Base-by-base conservation (phyloP, 2,113 vertebrate genomes). In the Tapirus terrestris region DNA sequence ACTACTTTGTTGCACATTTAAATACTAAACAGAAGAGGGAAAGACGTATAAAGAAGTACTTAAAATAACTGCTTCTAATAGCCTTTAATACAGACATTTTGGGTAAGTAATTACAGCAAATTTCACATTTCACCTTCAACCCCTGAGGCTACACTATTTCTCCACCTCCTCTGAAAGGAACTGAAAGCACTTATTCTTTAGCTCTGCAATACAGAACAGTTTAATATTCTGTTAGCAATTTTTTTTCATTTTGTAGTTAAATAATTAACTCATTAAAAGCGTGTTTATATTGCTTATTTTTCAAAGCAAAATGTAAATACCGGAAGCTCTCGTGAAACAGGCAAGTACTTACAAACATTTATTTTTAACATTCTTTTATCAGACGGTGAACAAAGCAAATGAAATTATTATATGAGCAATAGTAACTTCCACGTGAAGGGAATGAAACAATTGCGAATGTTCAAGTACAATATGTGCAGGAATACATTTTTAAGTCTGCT, bases 31-130 rank as follows among this genome's bases (percentile, higher is more conserved):
- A 99, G 98, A 98, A 98, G 98, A 98, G 98, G 98, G 98, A 98
- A 99, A 97, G 98, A 98, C 98, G 98, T 98, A 98, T 98, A 98
- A 98, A 98, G 99, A 98, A 99, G 98, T 99, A 98, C 99, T 99
- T 99, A 99, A 99, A 99, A 99, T 99, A 99, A 99, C 99, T 99
- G 99, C 99, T 98, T 99, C 99, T 99, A 99, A 99, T 99, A 99
- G 99, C 99, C 99, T 98, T 99, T 99, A 99, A 99, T 99, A 99
- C 99, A 98, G 99, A 99, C 99, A 99, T 99, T 99, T 99, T 99
- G 99, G 99, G 99, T 98, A 98, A 98, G 99, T 99, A 99, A 99
- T 99, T 99, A 99, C 98, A 98, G 98, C 98, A 99, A 99, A 99
- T 99, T 99, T 99, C 99, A 99, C 98, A 99, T 99, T 99, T 99